Conservation (phyloP, 2,888 invertebrate genomes). For the Drosophila meridionalis region DNA sequence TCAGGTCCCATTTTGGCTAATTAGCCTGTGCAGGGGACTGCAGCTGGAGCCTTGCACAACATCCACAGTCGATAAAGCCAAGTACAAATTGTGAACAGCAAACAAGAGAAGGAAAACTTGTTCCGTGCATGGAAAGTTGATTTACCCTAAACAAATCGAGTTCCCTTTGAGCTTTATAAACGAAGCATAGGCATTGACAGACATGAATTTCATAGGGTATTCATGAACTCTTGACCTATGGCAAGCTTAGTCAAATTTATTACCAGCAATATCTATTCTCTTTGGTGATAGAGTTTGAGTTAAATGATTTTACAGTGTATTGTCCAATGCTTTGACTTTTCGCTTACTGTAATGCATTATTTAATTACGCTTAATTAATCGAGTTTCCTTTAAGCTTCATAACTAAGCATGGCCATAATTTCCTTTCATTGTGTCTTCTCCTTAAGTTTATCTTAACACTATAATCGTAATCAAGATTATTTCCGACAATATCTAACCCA, state of each 20-base stretch:
- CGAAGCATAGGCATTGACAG: not conserved
- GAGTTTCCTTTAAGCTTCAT: too few species aligned
- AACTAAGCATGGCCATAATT: too few species aligned
- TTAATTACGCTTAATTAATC: too few species aligned
- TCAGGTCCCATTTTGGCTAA: conserved; percentile 17
- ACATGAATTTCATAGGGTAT: not conserved
- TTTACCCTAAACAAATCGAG: not conserved
- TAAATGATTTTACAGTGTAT: not conserved
- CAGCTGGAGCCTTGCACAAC: conserved; percentile 42
- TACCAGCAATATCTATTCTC: not conserved
- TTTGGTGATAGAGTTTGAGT: not conserved
- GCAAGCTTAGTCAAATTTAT: not conserved
- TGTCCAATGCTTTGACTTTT: not conserved
- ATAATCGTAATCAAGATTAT: not conserved
- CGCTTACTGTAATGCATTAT: too few species aligned
- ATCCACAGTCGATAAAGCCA: conserved; percentile 42
- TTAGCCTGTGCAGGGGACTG: conserved; percentile 23
- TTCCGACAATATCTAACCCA: not conserved
- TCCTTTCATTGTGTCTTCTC: too few species aligned
- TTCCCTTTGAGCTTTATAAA: not conserved
- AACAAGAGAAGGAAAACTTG: conserved; percentile 25
- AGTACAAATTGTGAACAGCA: conserved; percentile 67
- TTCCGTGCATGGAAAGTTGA: not conserved
- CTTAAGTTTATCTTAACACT: not conserved
- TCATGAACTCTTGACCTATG: not conserved